Base-by-base conservation (phyloP, 1,140 invertebrate genomes). In the Temnothorax longispinosus region DNA sequence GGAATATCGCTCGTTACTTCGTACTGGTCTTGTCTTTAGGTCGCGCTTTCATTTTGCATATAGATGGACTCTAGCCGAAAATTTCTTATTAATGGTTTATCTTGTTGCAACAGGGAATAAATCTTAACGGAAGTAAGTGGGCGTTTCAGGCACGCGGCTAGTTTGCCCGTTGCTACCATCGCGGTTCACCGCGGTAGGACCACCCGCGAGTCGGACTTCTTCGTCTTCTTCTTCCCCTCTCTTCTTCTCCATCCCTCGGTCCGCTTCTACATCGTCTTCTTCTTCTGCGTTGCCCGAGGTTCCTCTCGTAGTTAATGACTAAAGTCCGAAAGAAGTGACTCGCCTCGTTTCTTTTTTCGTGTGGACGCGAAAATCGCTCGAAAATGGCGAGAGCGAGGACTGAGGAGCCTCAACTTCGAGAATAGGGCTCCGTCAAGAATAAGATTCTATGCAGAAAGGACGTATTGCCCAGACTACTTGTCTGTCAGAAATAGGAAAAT, bases 171-270 rank as follows among this genome's bases (percentile, higher is more conserved):
- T 77, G 60, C 85, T 65, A 90, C 86, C 88, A 84, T 84, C 80
- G 80, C 80, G 69, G 67, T 58, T 78, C 60, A 38, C 58, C 64
- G 65, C 44, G 64, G 69, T 18, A 27, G 54, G 89, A 90, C 89
- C 89, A 90, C 89, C 88, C 88, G 88, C 88, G 88, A 90, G 89
- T 87, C 64, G n/a, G 52, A 65, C 85, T 87, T 85, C 65, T 77
- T 89, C 58, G 71, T 80, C 67, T 76, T 75, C 38, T 58, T 81
- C 60, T 38, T 35, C 18, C 76, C 54, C 74, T 72, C 32, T 38
- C 56, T 64, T 35, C 56, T 18, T 41, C 54, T 78, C 56, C 86
- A 52, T 58, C 56, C 69, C 65, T 11, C 41, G 72, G 52, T 7
- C 67, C 52, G 32, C 7, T 52, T 65, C 58, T 84, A 54, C 74